A percentile compares a stretch with the other conserved stretches of the same genome.
Conservation (phyloP, 64 coral and sea anemone species). For the Orbicella faveolata region DNA sequence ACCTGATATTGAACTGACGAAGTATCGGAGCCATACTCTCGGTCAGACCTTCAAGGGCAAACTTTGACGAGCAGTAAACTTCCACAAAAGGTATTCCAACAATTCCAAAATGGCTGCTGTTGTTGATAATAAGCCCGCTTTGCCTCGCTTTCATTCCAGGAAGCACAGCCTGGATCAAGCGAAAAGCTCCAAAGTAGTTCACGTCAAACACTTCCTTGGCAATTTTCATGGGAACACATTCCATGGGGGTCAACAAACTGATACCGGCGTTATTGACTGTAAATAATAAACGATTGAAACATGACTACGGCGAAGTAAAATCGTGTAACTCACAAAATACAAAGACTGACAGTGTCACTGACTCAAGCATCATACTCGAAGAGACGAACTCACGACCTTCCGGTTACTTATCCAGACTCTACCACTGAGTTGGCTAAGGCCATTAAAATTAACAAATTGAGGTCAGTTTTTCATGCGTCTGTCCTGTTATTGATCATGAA, state of each 20-base stretch:
- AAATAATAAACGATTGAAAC: background rate
- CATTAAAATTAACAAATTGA: too few species aligned
- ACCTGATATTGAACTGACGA: conserved; percentile 65
- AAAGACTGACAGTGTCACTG: too few species aligned
- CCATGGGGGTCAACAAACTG: background rate
- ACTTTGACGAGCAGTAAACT: conserved; percentile 65
- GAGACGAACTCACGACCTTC: too few species aligned
- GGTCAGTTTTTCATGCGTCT: too few species aligned
- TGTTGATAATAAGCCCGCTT: conserved; percentile 49
- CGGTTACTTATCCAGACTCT: too few species aligned
- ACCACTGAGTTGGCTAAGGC: too few species aligned
- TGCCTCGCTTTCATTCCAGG: conserved; percentile 51
- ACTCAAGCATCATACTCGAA: too few species aligned
- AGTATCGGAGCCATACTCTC: conserved; percentile 58
- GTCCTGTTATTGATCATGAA: too few species aligned
- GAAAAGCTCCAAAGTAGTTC: conserved; percentile 46
- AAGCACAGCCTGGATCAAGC: conserved; percentile 37
- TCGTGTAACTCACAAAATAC: too few species aligned
- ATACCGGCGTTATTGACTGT: conserved; percentile 58
- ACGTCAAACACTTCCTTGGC: conserved; percentile 43
- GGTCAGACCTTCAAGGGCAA: conserved; percentile 62
- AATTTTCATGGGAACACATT: conserved; percentile 16
- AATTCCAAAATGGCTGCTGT: conserved; percentile 50
- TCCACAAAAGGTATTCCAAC: conserved; percentile 30
- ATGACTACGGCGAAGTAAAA: too few species aligned